Base-by-base conservation (phyloP, 2,113 vertebrate species). In the Thryonomys swinderianus region DNA sequence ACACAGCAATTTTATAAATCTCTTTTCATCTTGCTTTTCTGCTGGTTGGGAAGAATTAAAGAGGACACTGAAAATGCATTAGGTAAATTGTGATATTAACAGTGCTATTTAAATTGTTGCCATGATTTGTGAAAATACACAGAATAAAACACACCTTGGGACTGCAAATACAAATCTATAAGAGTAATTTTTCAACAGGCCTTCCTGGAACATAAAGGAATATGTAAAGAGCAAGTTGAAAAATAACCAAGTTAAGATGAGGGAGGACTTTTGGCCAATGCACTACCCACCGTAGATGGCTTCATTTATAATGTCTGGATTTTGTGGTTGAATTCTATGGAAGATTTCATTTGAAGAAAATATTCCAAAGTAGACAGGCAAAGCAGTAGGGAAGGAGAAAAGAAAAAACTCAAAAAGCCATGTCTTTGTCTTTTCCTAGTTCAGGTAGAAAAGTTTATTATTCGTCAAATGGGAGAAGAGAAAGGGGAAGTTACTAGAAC, bases 21-120 rank as follows among this genome's bases (percentile, higher is more conserved):
- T 96, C 81, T 93, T 91, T 96, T 93, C 66, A 83, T 97, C 80
- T 84, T 85, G 69, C 86, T 74, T 96, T 92, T 87, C 51, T 16
- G 7, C 69, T 69, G 40, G 55, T 90, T 96, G 85, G 71, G 30
- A 95, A 73, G 84, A 97, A 96, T 94, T 97, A 97, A 88, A 95
- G 45, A 94, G 42, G 93, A 93, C 59, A 83, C 93, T 71, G 92
- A 94, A 96, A 97, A 95, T 87, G 48, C 66, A 92, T 96, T 96
- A 95, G 91, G 94, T 85, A 96, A 96, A 95, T 91, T 53, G 64
- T 67, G 40, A 79, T 97, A 94, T 96, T 96, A 96, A 79, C 87
- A 95, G 81, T 90, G 69, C 61, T 30, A 73, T 94, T 95, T 84
- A 93, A 94, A 76, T 87, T 76, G 23, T 94, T 93, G 79, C 27